Evolutionary conservation across 2,797 vertebrate species (phyloP).

Genomic region (Hippocampus kuda): DNA sequence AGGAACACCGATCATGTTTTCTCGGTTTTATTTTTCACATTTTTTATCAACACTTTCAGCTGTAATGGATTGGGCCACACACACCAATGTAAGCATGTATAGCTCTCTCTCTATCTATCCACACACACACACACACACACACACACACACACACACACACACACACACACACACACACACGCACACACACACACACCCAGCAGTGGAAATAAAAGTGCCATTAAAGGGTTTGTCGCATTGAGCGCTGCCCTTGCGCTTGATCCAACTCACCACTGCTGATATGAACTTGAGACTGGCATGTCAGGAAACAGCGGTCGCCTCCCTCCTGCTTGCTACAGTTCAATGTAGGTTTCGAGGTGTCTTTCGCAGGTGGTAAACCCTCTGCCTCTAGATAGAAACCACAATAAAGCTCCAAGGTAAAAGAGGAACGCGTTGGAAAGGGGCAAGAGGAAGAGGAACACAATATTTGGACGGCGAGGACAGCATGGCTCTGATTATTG

Average conservation of each 20-base stretch:
- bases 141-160: no score
- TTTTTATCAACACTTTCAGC: no score
- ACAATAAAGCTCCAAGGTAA: constrained; percentile 73
- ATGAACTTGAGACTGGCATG: constrained; percentile 82
- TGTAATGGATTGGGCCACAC: no score
- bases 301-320: constrained; percentile 85
- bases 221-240: no score
- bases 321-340: constrained; percentile 84
- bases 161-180: no score
- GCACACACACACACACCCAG: neutral
- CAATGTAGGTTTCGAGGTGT: constrained; percentile 74
- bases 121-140: no score
- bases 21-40: no score
- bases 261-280: constrained; percentile 82
- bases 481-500: neutral
- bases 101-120: no score
- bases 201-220: neutral
- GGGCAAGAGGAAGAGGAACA: constrained; percentile 6
- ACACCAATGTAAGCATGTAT: no score
- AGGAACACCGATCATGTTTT: no score
- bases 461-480: neutral
- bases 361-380: constrained; percentile 59
- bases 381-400: constrained; percentile 78
- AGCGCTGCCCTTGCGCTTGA: neutral
- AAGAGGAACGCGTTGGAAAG: constrained; percentile 30